These are phyloP conservation scores for Syrista parreyssii DNA, from an alignment of 2,888 invertebrate genomes.

Conservation along the genomic window DNA sequence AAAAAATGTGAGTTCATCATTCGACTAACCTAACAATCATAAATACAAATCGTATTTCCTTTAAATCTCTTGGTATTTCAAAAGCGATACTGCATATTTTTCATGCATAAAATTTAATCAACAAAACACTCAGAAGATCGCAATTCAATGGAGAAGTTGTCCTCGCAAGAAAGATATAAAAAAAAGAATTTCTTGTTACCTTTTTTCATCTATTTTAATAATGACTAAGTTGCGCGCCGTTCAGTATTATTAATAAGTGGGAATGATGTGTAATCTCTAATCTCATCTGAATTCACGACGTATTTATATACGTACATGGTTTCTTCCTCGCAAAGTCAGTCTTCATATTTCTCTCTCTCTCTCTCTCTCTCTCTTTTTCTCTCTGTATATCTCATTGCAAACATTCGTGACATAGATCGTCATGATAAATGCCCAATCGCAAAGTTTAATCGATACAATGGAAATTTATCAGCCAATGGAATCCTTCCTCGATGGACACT, in stretches of 20 bases:
- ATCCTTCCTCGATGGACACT: background rate
- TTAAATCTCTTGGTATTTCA: background rate
- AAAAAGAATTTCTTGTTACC: background rate
- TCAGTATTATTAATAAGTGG: background rate
- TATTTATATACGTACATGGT: background rate
- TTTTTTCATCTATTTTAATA: background rate
- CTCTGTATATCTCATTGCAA: background rate
- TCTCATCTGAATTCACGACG: background rate
- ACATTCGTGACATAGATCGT: constrained; percentile 22
- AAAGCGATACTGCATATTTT: background rate
- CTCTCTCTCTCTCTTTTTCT: constrained; percentile 14
- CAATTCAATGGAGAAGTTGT: background rate
- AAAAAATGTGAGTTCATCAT: background rate
- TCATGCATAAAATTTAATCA: background rate
- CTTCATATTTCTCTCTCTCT: constrained; percentile 7
- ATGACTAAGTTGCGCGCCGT: background rate
- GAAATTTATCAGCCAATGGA: background rate
- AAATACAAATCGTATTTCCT: background rate
- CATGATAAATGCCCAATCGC: background rate
- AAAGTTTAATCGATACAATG: background rate
- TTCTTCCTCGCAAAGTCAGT: background rate
- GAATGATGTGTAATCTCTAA: background rate
- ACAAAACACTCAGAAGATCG: background rate
- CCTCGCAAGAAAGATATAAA: background rate
- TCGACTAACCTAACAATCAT: background rate